Conservation (phyloP, 2,888 invertebrate genomes). For the Rosalia funebris region DNA sequence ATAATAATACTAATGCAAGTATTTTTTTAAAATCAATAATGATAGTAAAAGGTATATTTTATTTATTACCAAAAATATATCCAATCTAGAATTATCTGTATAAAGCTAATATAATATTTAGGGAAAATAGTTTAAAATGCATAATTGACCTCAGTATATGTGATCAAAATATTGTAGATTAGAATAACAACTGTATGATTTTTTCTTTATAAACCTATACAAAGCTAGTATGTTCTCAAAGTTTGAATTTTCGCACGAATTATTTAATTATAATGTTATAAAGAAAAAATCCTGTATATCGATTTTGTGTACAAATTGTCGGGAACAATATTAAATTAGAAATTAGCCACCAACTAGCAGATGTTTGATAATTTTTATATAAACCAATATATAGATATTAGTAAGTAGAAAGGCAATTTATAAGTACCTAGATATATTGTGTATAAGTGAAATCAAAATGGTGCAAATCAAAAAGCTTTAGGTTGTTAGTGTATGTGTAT, state of each 20-base stretch:
- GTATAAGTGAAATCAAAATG: slow-evolving; percentile 26
- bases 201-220: background rate
- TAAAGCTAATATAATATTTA: too few relatives aligned
- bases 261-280: too few relatives aligned
- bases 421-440: slow-evolving; percentile 5
- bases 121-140: too few relatives aligned
- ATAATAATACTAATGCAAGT: too few relatives aligned
- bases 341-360: background rate
- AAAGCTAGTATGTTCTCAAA: too few relatives aligned
- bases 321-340: slow-evolving; percentile 23
- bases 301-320: slow-evolving; percentile 24
- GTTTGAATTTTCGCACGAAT: too few relatives aligned
- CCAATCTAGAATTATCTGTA: too few relatives aligned
- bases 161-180: slow-evolving; percentile 22
- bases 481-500: slow-evolving; percentile 4
- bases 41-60: too few relatives aligned
- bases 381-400: background rate
- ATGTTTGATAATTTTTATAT: slow-evolving; percentile 7
- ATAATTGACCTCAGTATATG: slow-evolving; percentile 22
- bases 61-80: too few relatives aligned
- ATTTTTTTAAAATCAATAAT: too few relatives aligned
- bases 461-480: slow-evolving; percentile 32
- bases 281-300: slow-evolving; percentile 1
- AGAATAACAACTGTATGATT: slow-evolving; percentile 2
- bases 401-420: slow-evolving; percentile 14